phyloP scores from a whole-genome alignment of 2,888 invertebrate genomes.

The Pseudococcus longispinus region DNA sequence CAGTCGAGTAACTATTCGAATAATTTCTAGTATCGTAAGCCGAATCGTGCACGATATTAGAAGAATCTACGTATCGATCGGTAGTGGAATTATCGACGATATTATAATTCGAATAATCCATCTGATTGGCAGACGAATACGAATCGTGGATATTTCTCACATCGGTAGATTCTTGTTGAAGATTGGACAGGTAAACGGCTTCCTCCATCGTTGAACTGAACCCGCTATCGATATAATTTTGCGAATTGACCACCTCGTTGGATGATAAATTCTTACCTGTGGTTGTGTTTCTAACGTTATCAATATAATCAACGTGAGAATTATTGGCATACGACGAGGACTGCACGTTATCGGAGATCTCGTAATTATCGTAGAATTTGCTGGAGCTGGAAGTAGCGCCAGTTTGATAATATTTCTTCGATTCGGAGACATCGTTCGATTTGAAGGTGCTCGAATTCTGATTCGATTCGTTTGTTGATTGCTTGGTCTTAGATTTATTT shows the following conservation, averaged over 20 bases:
- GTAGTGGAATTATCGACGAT: background rate
- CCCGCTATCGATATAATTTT: slow-evolving; percentile 41
- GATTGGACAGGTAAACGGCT: background rate
- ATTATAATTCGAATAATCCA: slow-evolving; percentile 24
- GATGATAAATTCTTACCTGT: background rate
- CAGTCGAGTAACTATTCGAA: background rate
- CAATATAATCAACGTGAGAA: background rate
- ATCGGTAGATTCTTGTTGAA: slow-evolving; percentile 34
- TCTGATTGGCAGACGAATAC: background rate
- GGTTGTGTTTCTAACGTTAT: background rate
- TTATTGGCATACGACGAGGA: background rate
- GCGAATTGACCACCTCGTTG: background rate
- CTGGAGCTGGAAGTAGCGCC: slow-evolving; percentile 7
- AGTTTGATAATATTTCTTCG: slow-evolving; percentile 2
- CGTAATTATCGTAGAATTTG: slow-evolving; percentile 6
- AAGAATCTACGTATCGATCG: background rate
- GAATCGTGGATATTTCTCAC: background rate
- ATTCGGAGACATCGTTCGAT: background rate
- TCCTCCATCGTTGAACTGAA: slow-evolving; percentile 40
- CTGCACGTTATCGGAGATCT: slow-evolving; percentile 4
- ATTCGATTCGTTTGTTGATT: background rate
- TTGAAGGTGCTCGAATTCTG: background rate
- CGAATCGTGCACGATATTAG: background rate
- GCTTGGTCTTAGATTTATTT: background rate
- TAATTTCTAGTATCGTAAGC: slow-evolving; percentile 16